A percentile compares a stretch with the other conserved stretches of the same genome.
These are phyloP conservation scores for Phrynocephalus vlangalii DNA, from an alignment of 2,797 vertebrate species.

Conservation along the genomic window DNA sequence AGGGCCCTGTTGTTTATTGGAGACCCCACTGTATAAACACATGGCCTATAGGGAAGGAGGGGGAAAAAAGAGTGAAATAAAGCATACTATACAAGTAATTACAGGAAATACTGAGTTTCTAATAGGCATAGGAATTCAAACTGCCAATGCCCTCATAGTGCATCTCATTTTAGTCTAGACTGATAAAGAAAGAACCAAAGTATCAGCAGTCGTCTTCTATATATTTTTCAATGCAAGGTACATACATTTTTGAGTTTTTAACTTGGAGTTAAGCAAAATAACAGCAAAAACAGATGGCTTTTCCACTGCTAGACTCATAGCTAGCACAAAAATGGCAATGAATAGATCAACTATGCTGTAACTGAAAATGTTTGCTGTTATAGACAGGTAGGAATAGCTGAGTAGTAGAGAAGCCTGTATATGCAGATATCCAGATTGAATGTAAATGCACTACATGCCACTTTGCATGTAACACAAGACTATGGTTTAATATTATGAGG, in stretches of 20 bases:
- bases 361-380: neutral
- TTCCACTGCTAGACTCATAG: neutral
- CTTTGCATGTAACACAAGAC: neutral
- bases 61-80: constrained; percentile 52
- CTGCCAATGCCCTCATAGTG: neutral
- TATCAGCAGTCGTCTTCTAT: neutral
- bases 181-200: neutral
- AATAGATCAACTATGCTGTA: neutral
- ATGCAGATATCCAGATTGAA: no score
- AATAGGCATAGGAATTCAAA: constrained; percentile 34
- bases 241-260: no score
- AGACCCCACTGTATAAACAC: constrained; percentile 95
- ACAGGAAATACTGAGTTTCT: constrained; percentile 54
- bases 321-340: neutral
- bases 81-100: constrained; percentile 18
- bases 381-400: neutral
- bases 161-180: constrained; percentile 2
- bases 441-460: neutral
- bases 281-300: neutral
- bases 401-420: neutral
- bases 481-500: neutral
- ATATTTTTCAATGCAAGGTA: neutral
- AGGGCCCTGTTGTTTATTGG: constrained; percentile 99
- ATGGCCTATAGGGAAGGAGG: constrained; percentile 84
- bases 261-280: neutral